phyloP scores from a whole-genome alignment of 1,140 invertebrate species.

The Camponotus pennsylvanicus region DNA sequence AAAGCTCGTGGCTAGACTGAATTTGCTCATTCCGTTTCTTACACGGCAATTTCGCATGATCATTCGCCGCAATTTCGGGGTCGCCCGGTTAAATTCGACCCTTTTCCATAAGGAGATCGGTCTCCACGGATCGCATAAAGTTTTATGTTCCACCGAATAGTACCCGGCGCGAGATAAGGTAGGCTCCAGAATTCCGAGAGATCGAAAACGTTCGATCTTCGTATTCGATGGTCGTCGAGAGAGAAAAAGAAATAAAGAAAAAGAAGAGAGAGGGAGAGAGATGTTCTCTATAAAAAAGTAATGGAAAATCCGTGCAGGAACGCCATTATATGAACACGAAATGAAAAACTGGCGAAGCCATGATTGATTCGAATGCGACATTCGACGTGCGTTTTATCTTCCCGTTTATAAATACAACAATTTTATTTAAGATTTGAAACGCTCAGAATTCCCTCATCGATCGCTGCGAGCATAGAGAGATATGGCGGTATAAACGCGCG shows the following conservation, averaged over 20 bases:
- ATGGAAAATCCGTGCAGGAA: neutral
- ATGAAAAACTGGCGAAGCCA: slow-evolving; percentile 4
- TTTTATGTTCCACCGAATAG: slow-evolving; percentile 67
- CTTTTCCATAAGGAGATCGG: slow-evolving; percentile 46
- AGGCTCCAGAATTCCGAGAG: slow-evolving; percentile 14
- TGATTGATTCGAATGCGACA: neutral
- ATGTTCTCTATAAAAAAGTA: no score
- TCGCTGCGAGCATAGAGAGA: slow-evolving; percentile 1
- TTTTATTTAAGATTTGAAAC: slow-evolving; percentile 29
- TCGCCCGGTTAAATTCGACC: slow-evolving; percentile 15
- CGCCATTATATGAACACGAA: neutral
- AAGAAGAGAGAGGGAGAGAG: no score
- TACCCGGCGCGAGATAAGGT: slow-evolving; percentile 39
- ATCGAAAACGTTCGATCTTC: slow-evolving; percentile 38
- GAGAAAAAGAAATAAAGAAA: neutral
- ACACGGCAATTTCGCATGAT: slow-evolving; percentile 56
- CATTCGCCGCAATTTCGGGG: slow-evolving; percentile 28
- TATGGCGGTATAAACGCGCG: neutral
- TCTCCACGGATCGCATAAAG: slow-evolving; percentile 64
- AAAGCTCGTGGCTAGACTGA: slow-evolving; percentile 31
- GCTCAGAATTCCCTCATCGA: slow-evolving; percentile 20
- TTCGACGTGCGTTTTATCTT: neutral
- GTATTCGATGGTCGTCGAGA: slow-evolving; percentile 5
- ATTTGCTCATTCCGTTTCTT: slow-evolving; percentile 54
- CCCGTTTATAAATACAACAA: slow-evolving; percentile 11